A percentile compares a stretch with the other conserved stretches of the same genome.
phyloP scores from a whole-genome alignment of 2,797 vertebrate species.

The Tamandua tetradactyla region DNA sequence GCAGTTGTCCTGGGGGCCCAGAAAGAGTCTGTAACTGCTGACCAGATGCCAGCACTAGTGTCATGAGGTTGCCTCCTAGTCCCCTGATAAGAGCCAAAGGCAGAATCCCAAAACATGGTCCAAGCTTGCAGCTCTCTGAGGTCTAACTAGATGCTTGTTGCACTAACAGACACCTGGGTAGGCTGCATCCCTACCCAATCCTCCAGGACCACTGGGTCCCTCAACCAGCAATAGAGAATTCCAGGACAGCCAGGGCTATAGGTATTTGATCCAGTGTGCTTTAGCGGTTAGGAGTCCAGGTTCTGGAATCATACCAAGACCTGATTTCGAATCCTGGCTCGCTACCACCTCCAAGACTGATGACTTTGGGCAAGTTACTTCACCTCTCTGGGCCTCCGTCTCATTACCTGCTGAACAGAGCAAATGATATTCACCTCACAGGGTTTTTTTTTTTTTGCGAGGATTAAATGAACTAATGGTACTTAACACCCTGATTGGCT shows the following conservation, averaged over 20 bases:
- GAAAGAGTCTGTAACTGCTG: not conserved
- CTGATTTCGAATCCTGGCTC: not conserved
- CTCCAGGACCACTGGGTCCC: fast-evolving
- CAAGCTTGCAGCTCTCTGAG: not conserved
- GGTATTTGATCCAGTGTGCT: not conserved
- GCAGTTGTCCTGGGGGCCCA: not conserved
- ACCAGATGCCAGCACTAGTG: not conserved
- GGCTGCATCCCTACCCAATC: not conserved
- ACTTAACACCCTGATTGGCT: not conserved
- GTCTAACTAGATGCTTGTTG: not conserved
- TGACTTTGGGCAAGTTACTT: not conserved
- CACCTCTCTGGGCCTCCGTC: not conserved
- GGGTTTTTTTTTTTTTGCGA: not conserved
- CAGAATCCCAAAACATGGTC: not conserved
- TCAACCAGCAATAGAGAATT: not conserved
- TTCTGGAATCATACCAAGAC: not conserved
- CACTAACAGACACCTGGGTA: not conserved
- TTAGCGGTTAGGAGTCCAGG: not conserved
- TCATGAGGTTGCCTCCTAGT: not conserved
- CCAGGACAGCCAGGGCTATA: no score
- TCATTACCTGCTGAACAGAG: not conserved
- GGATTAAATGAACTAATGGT: not conserved
- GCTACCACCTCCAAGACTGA: not conserved
- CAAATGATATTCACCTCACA: not conserved
- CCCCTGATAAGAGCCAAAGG: constrained; percentile 18